A percentile compares a stretch with the other conserved stretches of the same genome.
Conservation (phyloP, 1,140 invertebrate genomes). For the Homarus americanus region DNA sequence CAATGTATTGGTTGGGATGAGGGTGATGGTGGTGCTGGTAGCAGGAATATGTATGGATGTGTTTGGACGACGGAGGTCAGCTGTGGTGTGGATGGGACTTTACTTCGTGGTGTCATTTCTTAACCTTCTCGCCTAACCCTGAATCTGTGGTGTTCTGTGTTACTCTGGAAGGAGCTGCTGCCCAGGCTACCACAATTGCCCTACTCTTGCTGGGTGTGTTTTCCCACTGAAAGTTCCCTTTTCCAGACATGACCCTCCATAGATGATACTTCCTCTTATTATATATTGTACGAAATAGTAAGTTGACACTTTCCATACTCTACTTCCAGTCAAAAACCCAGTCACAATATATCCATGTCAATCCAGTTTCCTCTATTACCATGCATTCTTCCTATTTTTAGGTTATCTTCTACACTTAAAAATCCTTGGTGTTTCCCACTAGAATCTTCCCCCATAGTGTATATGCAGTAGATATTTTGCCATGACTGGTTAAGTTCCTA, state of each 20-base stretch:
- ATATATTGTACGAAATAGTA: no score
- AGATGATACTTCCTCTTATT: not conserved
- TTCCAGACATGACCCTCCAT: not conserved
- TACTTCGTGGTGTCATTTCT: slow-evolving; percentile 71
- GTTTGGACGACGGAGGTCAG: slow-evolving; percentile 62
- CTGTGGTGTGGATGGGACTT: slow-evolving; percentile 67
- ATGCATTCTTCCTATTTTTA: no score
- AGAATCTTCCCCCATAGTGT: no score
- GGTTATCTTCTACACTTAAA: no score
- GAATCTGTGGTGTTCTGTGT: slow-evolving; percentile 65
- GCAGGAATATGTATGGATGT: slow-evolving; percentile 63
- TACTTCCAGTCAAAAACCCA: no score
- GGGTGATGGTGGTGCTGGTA: slow-evolving; percentile 49
- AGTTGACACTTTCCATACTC: no score
- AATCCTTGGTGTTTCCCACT: no score
- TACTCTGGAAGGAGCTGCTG: slow-evolving; percentile 67
- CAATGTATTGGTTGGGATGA: slow-evolving; percentile 40
- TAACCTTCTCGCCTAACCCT: slow-evolving; percentile 54
- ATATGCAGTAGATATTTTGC: no score
- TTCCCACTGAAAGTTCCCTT: no score
- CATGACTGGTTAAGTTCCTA: no score
- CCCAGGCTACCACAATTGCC: slow-evolving; percentile 54
- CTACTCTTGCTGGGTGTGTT: slow-evolving; percentile 15
- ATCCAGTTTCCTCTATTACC: no score
- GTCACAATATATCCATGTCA: no score